Conservation (phyloP, 2,113 vertebrate species). For the Callithrix jacchus region DNA sequence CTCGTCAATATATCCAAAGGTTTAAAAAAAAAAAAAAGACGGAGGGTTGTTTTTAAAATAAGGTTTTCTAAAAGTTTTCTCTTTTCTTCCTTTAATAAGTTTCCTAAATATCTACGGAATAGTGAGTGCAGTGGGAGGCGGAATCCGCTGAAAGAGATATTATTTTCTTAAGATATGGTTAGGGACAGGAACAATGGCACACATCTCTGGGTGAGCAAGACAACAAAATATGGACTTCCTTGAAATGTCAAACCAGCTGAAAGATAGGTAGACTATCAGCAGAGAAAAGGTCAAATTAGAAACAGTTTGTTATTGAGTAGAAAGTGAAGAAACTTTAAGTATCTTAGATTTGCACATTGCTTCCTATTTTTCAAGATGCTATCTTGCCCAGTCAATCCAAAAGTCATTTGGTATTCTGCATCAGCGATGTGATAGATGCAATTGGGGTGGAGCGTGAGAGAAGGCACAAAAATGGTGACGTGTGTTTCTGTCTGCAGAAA, state of each 20-base stretch:
- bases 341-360: not conserved
- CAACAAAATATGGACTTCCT: not conserved
- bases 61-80: not conserved
- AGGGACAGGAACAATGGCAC: not conserved
- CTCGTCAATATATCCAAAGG: constrained; percentile 73
- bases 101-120: constrained; percentile 3
- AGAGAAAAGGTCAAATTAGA: not conserved
- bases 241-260: not conserved
- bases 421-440: not conserved
- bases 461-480: not conserved
- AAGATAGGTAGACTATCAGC: not conserved
- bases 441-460: not conserved
- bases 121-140: not conserved
- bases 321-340: not conserved
- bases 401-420: not conserved
- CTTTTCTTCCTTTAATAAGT: not conserved
- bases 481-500: not conserved
- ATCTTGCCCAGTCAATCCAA: not conserved
- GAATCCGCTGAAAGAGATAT: not conserved
- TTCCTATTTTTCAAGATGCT: not conserved
- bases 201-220: not conserved
- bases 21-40: not conserved
- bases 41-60: not conserved
- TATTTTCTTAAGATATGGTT: not conserved
- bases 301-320: not conserved